A percentile compares a stretch with the other conserved stretches of the same genome.
phyloP scores from a whole-genome alignment of 2,113 vertebrate genomes.

The Rhombomys opimus region DNA sequence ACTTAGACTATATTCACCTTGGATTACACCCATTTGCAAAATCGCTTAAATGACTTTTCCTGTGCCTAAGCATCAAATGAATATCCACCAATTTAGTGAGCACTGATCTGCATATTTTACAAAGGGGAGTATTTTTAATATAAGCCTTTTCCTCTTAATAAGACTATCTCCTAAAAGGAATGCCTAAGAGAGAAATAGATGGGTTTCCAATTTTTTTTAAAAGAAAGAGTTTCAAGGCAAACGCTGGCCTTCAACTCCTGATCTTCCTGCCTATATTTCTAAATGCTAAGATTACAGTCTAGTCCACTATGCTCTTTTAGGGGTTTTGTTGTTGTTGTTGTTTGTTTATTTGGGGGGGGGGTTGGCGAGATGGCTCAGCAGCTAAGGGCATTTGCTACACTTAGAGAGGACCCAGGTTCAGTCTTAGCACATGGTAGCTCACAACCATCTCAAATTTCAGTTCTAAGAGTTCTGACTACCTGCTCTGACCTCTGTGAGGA shows the following conservation, averaged over 20 bases:
- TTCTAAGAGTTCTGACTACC: neutral
- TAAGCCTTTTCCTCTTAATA: neutral
- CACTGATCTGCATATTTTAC: neutral
- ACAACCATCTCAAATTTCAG: neutral
- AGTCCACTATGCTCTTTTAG: neutral
- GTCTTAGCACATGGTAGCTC: neutral
- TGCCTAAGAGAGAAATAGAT: neutral
- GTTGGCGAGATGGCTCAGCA: neutral
- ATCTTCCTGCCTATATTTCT: neutral
- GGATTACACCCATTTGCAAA: neutral
- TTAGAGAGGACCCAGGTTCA: neutral
- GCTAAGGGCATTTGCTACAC: neutral
- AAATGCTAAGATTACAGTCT: neutral
- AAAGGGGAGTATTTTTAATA: conserved; percentile 18
- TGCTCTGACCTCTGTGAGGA: neutral
- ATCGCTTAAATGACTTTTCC: neutral
- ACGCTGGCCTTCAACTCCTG: neutral
- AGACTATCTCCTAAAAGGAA: conserved; percentile 18
- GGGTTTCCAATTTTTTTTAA: neutral
- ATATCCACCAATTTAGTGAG: neutral
- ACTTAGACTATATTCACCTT: neutral
- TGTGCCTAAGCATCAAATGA: neutral
- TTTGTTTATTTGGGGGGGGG: neutral
- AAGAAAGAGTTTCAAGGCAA: neutral
- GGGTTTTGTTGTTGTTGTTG: neutral